Evolutionary conservation across 2,888 invertebrate genomes (phyloP), one percentile per base, ranked within the genome.

Genomic region (Seira ritae): DNA sequence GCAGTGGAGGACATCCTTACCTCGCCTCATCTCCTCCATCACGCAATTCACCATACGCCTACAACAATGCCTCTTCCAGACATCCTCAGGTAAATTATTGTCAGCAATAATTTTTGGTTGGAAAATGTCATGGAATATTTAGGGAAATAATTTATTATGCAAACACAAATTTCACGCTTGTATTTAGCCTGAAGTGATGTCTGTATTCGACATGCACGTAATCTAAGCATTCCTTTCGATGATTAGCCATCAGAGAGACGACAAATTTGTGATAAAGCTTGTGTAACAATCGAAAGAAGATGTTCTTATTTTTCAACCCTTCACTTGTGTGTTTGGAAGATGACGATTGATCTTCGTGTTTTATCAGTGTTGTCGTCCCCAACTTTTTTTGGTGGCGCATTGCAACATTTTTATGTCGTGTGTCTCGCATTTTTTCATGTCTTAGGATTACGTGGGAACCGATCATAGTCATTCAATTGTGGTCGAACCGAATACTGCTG

Each of bases 401-500:
- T 31, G 2, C 31, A 31, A 31, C 31, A 31, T 76, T 22, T 76
- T 31, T 17, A 65, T 71, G 78, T 78, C 78, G 78, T 78, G 78
- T 78, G 78, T 78, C 78, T 23, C 24, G 62, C 42, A 62, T 66
- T 46, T 79, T 66, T 75, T 55, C 72, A 72, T 71, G 24, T 66
- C 68, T 19, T 55, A 88, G 88, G 88, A 88, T 31, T 88, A 85
- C 72, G 82, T 85, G 80, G 84, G 85, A 78, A 85, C 68, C 76
- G 87, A 88, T 70, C 66, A 72, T 23, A 84, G 84, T 50, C 86
- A 86, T 80, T 74, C 80, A 19, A 80, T 80, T 68, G 72, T 80
- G 10, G 74, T 86, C 84, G 88, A 87, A 86, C 74, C 86, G 73
- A 86, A 67, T 72, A 22, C 22, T 71, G 8, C 50, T 46, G 71